Evolutionary conservation across 1,140 invertebrate species (phyloP).

Genomic region (Conopomorpha cramerella): DNA sequence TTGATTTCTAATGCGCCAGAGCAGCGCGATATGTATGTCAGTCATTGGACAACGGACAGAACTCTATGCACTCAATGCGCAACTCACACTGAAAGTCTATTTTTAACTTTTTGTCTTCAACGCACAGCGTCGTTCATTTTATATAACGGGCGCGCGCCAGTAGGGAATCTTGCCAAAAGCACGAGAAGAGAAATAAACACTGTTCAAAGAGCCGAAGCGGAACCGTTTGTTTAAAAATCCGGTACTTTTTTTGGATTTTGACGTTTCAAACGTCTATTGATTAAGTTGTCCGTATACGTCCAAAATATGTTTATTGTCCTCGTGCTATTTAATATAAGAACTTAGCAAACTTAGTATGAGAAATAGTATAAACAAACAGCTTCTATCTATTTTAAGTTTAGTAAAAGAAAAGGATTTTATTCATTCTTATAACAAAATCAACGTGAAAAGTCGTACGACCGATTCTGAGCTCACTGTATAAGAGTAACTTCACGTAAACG

Average conservation of each 20-base stretch:
- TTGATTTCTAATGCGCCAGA: conserved; percentile 38
- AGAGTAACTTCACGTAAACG: too few species aligned
- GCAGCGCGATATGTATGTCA: conserved; percentile 26
- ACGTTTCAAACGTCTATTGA: not conserved
- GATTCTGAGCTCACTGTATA: too few species aligned
- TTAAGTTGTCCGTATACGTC: not conserved
- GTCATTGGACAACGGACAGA: conserved; percentile 56
- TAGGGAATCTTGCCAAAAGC: conserved; percentile 47
- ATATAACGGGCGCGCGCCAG: conserved; percentile 35
- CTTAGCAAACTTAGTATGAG: too few species aligned
- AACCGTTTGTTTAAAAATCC: conserved; percentile 34
- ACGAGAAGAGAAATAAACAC: conserved; percentile 24
- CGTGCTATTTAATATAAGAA: too few species aligned
- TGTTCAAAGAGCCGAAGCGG: conserved; percentile 12
- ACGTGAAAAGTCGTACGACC: too few species aligned
- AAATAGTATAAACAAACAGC: too few species aligned
- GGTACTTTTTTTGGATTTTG: conserved; percentile 22
- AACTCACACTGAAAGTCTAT: conserved; percentile 52
- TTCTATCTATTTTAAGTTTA: too few species aligned
- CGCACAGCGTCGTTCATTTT: conserved; percentile 37
- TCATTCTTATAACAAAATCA: too few species aligned
- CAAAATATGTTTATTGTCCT: too few species aligned
- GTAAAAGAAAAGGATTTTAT: too few species aligned
- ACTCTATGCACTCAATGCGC: conserved; percentile 25
- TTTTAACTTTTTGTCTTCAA: conserved; percentile 47